phyloP scores from a whole-genome alignment of 1,140 invertebrate species.

The Drosophila ficusphila region DNA sequence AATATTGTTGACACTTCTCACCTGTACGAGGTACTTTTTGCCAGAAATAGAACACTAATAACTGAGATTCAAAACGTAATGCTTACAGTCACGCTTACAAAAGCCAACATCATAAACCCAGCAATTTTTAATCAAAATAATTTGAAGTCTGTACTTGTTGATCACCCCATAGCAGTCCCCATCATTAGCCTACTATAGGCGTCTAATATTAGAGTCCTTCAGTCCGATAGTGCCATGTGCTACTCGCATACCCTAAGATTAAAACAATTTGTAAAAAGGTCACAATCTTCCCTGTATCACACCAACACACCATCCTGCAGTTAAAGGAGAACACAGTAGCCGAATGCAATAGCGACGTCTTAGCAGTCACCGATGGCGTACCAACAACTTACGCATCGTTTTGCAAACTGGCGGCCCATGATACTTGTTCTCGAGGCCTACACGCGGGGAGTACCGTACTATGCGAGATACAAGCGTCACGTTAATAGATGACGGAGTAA shows the following conservation, averaged over 20 bases:
- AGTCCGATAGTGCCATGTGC: constrained; percentile 31
- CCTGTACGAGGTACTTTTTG: constrained; percentile 18
- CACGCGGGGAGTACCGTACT: background rate
- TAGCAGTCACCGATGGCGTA: constrained; percentile 34
- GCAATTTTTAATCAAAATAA: too few relatives aligned
- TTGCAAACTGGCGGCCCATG: background rate
- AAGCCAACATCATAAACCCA: too few relatives aligned
- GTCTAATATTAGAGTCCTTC: constrained; percentile 29
- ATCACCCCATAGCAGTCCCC: too few relatives aligned
- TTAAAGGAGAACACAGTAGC: constrained; percentile 25
- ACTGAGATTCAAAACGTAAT: too few relatives aligned
- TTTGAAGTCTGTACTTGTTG: too few relatives aligned
- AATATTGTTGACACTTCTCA: constrained; percentile 15
- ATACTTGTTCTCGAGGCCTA: constrained; percentile 5
- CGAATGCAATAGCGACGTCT: constrained; percentile 29
- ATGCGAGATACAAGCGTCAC: too few relatives aligned
- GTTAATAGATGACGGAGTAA: constrained; percentile 5
- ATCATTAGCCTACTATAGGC: too few relatives aligned
- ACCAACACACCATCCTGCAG: constrained; percentile 18
- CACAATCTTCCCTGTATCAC: constrained; percentile 24
- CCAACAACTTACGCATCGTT: constrained; percentile 6
- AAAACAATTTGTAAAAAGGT: constrained; percentile 36
- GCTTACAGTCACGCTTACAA: too few relatives aligned
- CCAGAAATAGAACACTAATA: too few relatives aligned
- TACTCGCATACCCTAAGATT: too few relatives aligned